Base-by-base conservation (phyloP, 2,888 invertebrate genomes). In the Barypeithes pellucidus region DNA sequence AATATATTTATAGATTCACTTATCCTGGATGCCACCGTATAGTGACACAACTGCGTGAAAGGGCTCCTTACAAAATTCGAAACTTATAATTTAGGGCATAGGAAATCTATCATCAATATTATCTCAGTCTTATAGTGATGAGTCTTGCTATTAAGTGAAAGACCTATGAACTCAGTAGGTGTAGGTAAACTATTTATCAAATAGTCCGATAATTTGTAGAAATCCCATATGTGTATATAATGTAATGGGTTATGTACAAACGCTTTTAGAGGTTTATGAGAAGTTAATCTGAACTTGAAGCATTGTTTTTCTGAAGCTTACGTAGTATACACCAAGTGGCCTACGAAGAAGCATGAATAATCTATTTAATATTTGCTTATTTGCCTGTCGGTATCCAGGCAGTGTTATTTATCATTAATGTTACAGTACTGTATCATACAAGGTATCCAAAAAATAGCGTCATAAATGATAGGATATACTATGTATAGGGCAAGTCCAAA, bases 181-280 rank as follows among this genome's bases (percentile, higher is more conserved):
- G 50, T 63, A 63, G 63, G 63, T 63, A 50, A 63, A 50, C 63
- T 63, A 63, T 62, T 62, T 62, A 62, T 63, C 47, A 50, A 63
- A 63, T 50, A 63, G 18, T 33, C 12, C 12, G 36, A 63, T 50
- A 36, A 65, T 52, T 50, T 65, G 65, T 65, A 65, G 65, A 65
- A 65, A 52, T 36, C 50, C 47, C 33, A 33, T 65, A 50, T 65
- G 47, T 65, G 65, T 65, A 65, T 47, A 65, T 43, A 60, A 65
- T 47, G 50, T 33, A 16, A 57, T 14, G 52, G 47, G 63, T 50
- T 63, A 50, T 65, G 65, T 65, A 65, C 39, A 65, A 65, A 60
- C 47, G 50, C 65, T 65, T 65, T 65, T 29, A 39, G 50, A 50
- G 50, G 18, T 50, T 65, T 50, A 39, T 65, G 65, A 36, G 14